Evolutionary conservation across 2,113 vertebrate species (phyloP).

Genomic region (Malurus cyaneus): DNA sequence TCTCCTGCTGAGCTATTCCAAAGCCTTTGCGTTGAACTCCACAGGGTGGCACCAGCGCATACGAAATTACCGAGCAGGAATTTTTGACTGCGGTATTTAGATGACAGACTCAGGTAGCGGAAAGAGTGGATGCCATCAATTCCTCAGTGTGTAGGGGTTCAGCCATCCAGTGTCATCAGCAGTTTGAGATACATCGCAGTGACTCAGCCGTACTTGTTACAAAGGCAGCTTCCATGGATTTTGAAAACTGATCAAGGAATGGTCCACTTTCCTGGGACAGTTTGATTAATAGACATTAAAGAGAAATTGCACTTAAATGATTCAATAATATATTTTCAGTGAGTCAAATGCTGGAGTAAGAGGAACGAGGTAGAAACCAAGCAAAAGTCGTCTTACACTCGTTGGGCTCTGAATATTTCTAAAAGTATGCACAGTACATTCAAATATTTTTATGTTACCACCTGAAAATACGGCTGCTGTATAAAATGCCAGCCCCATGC

Average conservation of each 20-base stretch:
- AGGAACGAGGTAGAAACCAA: neutral
- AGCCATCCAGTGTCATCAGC: neutral
- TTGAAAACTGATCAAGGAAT: neutral
- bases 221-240: neutral
- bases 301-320: neutral
- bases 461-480: constrained; percentile 25
- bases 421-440: neutral
- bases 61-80: fast-evolving
- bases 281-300: neutral
- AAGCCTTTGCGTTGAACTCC: fast-evolving
- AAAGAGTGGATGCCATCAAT: fast-evolving
- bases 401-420: neutral
- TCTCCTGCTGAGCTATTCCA: neutral
- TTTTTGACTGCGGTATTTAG: neutral
- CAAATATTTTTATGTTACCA: neutral
- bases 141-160: neutral
- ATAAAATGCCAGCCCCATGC: neutral
- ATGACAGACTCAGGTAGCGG: fast-evolving
- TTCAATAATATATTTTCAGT: neutral
- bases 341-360: neutral
- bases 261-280: neutral
- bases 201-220: neutral
- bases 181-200: neutral
- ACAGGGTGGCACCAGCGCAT: neutral
- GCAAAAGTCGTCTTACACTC: fast-evolving